Base-by-base conservation (phyloP, 2,888 invertebrate genomes). In the Cybosia mesomella region DNA sequence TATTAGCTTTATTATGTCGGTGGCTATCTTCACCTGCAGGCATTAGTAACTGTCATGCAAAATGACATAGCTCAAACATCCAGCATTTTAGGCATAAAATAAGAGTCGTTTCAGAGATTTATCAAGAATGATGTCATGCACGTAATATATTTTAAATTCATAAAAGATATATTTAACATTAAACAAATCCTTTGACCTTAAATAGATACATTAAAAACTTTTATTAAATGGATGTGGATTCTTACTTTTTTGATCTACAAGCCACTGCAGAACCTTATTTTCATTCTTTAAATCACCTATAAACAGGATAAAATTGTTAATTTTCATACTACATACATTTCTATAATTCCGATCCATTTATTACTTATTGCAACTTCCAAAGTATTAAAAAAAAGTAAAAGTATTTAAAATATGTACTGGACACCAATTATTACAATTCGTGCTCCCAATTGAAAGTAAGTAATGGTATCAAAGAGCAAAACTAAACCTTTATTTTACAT, bases 211-310 rank as follows among this genome's bases (percentile, higher is more conserved):
- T 83, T 85, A 81, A 82, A 85, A 84, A 86, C 83, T 78, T 86
- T 87, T 89, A 87, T 84, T 87, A 92, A 91, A 94, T 94, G 94
- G 95, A 94, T 95, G 95, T 95, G 95, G 96, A 95, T 96, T 96
- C 98, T 98, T 98, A 98, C 98, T 98, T 98, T 98, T 98, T 96
- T 98, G 98, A 96, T 98, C 97, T 96, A 98, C 96, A 96, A 98
- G 97, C 98, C 98, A 98, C 96, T 98, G 97, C 96, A 98, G 97
- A 96, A 98, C 98, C 96, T 97, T 98, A 95, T 98, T 97, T 97
- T 98, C 98, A 94, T 98, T 97, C 96, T 96, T 98, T 96, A 98
- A 98, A 96, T 98, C 97, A 96, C 98, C 98, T 98, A 97, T 96
- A 97, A 95, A 94, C 89, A 92, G 90, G 88, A 92, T 83, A 91